Conservation (phyloP, 2,888 invertebrate species). For the Pandemis cinnamomeana region DNA sequence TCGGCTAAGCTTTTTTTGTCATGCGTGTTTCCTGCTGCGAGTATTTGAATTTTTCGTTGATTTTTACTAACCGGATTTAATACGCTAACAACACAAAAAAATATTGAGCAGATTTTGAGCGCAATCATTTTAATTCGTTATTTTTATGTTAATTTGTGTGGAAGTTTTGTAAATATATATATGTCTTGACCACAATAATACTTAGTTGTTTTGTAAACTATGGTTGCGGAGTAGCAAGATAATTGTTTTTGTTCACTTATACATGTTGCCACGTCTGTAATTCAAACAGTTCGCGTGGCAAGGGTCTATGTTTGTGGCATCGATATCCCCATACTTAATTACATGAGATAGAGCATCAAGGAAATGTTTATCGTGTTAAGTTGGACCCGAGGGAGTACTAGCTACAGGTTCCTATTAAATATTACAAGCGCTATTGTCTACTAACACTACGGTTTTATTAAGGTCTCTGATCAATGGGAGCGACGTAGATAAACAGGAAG, state of each 20-base stretch:
- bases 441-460: conserved; percentile 26
- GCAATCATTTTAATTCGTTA: too few species aligned
- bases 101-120: too few species aligned
- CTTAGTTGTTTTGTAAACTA: too few species aligned
- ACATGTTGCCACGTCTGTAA: background rate
- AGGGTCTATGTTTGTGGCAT: background rate
- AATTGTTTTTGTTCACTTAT: too few species aligned
- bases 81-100: too few species aligned
- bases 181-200: too few species aligned
- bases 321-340: conserved; percentile 23
- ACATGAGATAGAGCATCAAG: conserved; percentile 22
- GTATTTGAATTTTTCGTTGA: too few species aligned
- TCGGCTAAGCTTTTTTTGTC: too few species aligned
- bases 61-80: background rate
- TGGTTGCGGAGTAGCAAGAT: too few species aligned
- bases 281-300: conserved; percentile 1
- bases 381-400: conserved; percentile 40
- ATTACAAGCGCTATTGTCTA: conserved; percentile 41
- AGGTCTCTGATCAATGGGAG: conserved; percentile 15
- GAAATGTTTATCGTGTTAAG: conserved; percentile 33
- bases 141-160: too few species aligned
- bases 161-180: too few species aligned
- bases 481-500: background rate
- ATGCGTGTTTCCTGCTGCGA: too few species aligned
- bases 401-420: conserved; percentile 43